A percentile compares a stretch with the other conserved stretches of the same genome.
These are phyloP conservation scores for Arvicanthis niloticus DNA, from an alignment of 2,113 vertebrate species.

Conservation along the genomic window DNA sequence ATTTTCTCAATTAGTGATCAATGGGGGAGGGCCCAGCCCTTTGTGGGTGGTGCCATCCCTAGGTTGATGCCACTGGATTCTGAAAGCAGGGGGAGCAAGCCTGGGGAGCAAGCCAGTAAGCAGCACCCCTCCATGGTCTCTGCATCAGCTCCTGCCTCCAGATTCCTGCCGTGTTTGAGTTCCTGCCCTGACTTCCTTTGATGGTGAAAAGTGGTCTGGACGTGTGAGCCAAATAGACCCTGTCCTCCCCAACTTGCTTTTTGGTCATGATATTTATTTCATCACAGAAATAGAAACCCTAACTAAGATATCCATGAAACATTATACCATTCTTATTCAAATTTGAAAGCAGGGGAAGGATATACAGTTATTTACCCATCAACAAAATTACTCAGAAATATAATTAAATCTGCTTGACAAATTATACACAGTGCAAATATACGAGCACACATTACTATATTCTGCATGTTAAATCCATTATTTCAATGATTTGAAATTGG, in stretches of 20 bases:
- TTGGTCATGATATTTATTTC: neutral
- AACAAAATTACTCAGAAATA: constrained; percentile 32
- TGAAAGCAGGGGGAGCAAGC: neutral
- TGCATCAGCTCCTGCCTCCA: neutral
- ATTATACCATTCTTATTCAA: neutral
- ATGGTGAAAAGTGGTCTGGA: neutral
- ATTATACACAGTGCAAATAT: neutral
- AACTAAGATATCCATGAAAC: neutral
- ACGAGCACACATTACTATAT: neutral
- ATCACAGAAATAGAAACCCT: neutral
- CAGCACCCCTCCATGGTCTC: neutral
- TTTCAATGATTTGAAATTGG: neutral
- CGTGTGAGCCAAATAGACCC: neutral
- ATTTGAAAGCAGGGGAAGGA: neutral
- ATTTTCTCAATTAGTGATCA: neutral
- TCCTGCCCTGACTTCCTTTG: neutral
- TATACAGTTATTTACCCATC: neutral
- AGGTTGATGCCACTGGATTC: neutral
- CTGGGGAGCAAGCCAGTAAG: neutral
- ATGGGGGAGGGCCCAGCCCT: neutral
- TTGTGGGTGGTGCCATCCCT: neutral
- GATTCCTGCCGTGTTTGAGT: neutral
- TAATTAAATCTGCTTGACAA: neutral
- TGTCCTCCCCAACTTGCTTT: neutral
- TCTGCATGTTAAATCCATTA: neutral